A percentile compares a stretch with the other conserved stretches of the same genome.
Evolutionary conservation across 2,113 vertebrate species (phyloP).

Genomic region (Cyprinodon variegatus): DNA sequence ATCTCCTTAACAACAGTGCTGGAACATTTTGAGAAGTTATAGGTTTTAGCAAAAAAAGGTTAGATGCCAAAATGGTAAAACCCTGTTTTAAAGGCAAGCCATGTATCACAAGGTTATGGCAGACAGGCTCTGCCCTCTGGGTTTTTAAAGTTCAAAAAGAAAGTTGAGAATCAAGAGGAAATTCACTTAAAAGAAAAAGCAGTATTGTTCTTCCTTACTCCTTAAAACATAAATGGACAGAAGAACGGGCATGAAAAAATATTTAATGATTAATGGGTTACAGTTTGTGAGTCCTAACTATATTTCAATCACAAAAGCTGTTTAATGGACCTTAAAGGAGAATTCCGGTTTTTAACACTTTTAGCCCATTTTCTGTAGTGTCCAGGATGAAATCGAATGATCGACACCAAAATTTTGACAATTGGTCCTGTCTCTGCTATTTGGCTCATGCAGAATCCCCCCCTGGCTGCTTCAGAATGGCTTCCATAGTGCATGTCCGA

Average conservation of each 20-base stretch:
- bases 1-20: conserved; percentile 5
- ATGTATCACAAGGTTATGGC: conserved; percentile 14
- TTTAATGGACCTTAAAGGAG: too few species aligned
- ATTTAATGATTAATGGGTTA: too few species aligned
- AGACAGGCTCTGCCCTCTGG: conserved; percentile 7
- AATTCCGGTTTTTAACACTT: too few species aligned
- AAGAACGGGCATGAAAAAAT: neutral
- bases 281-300: too few species aligned
- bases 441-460: too few species aligned
- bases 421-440: too few species aligned
- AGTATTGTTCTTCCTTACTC: neutral
- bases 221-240: neutral
- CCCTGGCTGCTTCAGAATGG: too few species aligned
- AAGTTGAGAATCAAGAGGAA: conserved; percentile 7
- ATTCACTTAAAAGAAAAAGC: neutral
- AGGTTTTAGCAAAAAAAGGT: neutral
- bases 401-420: too few species aligned
- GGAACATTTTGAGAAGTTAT: conserved; percentile 9
- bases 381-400: too few species aligned
- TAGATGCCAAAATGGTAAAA: conserved; percentile 1
- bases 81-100: neutral
- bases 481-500: too few species aligned
- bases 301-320: too few species aligned
- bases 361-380: too few species aligned
- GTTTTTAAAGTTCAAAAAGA: conserved; percentile 16